A percentile compares a stretch with the other conserved stretches of the same genome.
Evolutionary conservation across 1,140 invertebrate genomes (phyloP).

Genomic region (Nixonia krombeini): DNA sequence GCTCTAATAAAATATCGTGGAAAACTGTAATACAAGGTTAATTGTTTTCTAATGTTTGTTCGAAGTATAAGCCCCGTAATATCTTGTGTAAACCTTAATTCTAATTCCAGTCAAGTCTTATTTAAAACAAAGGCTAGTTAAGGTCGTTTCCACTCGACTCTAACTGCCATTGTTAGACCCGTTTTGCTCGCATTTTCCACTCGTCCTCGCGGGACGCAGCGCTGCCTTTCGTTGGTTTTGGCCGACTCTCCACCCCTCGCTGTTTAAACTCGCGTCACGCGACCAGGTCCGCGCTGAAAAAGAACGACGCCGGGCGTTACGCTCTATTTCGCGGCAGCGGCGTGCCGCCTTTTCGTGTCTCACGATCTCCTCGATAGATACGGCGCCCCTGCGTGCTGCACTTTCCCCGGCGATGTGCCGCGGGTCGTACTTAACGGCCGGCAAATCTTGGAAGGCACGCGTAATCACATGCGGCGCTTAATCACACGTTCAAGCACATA

Average conservation of each 20-base stretch:
- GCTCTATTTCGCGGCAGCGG: slow-evolving; percentile 21
- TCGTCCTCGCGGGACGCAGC: not conserved
- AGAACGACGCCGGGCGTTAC: slow-evolving; percentile 6
- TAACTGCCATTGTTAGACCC: no score
- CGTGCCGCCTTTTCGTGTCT: slow-evolving; percentile 28
- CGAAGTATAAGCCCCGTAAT: no score
- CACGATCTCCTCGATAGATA: slow-evolving; percentile 27
- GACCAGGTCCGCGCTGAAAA: slow-evolving; percentile 10
- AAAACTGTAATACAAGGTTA: no score
- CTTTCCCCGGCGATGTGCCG: slow-evolving; percentile 18
- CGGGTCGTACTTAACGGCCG: slow-evolving; percentile 24
- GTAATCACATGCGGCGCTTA: slow-evolving; percentile 19
- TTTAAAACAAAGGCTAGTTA: no score
- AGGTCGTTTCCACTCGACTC: no score
- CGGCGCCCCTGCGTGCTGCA: slow-evolving; percentile 14
- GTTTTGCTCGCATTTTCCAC: no score
- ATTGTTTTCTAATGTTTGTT: no score
- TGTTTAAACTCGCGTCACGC: slow-evolving; percentile 6
- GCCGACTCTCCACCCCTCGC: slow-evolving; percentile 4
- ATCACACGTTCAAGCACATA: slow-evolving; percentile 6
- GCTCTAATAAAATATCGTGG: no score
- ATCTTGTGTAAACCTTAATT: no score
- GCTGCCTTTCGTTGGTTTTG: slow-evolving; percentile 1
- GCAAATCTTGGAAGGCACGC: slow-evolving; percentile 18
- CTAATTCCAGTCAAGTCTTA: no score